phyloP scores from a whole-genome alignment of 2,888 invertebrate species.

The Alloplasta piceator region DNA sequence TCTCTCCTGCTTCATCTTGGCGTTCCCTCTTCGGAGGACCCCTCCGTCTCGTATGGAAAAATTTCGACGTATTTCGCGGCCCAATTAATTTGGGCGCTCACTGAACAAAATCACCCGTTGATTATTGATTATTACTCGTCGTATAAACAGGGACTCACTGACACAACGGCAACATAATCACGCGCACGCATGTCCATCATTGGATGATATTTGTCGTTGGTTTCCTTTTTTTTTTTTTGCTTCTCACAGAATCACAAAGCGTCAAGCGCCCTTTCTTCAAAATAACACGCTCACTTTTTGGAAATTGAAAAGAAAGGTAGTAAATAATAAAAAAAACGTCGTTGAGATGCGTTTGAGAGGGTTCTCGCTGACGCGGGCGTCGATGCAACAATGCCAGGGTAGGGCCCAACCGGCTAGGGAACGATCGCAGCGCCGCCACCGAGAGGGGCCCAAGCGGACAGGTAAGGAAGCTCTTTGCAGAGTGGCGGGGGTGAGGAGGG shows the following conservation, averaged over 20 bases:
- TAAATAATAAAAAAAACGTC: not conserved
- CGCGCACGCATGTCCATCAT: constrained; percentile 55
- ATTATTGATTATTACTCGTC: constrained; percentile 27
- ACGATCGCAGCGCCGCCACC: constrained; percentile 76
- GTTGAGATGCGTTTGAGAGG: constrained; percentile 66
- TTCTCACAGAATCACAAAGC: constrained; percentile 1
- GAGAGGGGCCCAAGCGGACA: constrained; percentile 72
- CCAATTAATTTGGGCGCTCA: constrained; percentile 24
- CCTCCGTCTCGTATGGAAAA: constrained; percentile 10
- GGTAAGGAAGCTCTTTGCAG: constrained; percentile 69
- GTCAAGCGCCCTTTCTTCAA: not conserved
- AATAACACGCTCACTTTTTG: constrained; percentile 29
- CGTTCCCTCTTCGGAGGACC: constrained; percentile 12
- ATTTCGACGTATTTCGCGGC: constrained; percentile 37
- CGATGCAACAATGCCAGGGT: constrained; percentile 80
- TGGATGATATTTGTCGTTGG: constrained; percentile 2
- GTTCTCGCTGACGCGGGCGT: constrained; percentile 79
- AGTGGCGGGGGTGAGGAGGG: constrained; percentile 18
- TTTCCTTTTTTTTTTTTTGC: not conserved
- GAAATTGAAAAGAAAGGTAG: too few species aligned
- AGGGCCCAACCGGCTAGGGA: constrained; percentile 75
- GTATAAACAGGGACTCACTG: constrained; percentile 53
- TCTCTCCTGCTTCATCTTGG: constrained; percentile 79
- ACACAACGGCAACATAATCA: constrained; percentile 43
- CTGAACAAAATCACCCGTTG: constrained; percentile 22